phyloP scores from a whole-genome alignment of 2,888 invertebrate genomes.

The Augochlorella aurata region DNA sequence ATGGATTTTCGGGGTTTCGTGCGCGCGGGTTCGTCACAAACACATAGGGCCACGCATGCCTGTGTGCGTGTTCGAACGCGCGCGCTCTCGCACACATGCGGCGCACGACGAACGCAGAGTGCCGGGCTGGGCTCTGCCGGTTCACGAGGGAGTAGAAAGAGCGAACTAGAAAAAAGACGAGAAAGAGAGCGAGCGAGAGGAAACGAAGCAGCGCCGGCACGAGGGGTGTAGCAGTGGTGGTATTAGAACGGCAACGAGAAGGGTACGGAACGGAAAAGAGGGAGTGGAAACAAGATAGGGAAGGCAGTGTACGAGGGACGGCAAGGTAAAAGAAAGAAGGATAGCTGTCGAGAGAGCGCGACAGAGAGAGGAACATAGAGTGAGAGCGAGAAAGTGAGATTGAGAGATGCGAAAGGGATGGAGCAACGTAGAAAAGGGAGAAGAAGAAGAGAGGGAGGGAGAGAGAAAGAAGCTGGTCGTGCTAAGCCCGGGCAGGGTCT shows the following conservation, averaged over 20 bases:
- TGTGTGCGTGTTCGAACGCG: neutral
- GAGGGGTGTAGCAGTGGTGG: constrained; percentile 51
- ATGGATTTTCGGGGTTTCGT: constrained; percentile 35
- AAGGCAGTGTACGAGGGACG: constrained; percentile 59
- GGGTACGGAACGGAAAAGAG: constrained; percentile 50
- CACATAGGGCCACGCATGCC: no score
- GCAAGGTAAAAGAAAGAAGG: constrained; percentile 57
- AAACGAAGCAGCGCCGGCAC: constrained; percentile 34
- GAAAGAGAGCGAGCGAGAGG: constrained; percentile 38
- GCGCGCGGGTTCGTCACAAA: neutral
- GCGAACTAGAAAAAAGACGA: constrained; percentile 48
- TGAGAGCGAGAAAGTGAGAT: constrained; percentile 46
- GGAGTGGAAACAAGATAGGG: constrained; percentile 66
- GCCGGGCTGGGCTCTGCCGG: neutral
- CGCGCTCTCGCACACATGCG: neutral
- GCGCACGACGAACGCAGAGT: neutral
- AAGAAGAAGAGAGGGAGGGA: constrained; percentile 38
- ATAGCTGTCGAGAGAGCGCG: constrained; percentile 6
- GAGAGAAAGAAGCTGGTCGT: constrained; percentile 55
- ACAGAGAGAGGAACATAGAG: constrained; percentile 23
- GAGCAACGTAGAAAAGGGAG: constrained; percentile 37
- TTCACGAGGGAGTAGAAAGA: constrained; percentile 55
- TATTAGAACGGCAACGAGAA: constrained; percentile 49
- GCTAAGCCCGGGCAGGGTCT: constrained; percentile 68
- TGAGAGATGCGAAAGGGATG: constrained; percentile 28